Conservation (phyloP, 2,113 vertebrate species). For the Lagopus leucura region DNA sequence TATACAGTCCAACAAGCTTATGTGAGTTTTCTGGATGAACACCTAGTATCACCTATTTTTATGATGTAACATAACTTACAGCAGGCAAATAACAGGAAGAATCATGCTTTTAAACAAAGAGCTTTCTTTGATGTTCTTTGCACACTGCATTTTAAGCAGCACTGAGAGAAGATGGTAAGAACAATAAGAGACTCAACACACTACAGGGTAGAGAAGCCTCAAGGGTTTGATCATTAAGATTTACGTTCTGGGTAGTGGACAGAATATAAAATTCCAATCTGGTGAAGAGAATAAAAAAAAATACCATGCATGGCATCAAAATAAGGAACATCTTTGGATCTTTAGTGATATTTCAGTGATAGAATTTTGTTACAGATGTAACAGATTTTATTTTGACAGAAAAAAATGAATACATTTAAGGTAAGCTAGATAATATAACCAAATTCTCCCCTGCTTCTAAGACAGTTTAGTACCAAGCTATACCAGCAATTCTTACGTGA, state of each 20-base stretch:
- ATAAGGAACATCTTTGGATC: not conserved
- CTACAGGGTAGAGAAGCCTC: not conserved
- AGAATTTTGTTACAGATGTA: not conserved
- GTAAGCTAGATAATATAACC: not conserved
- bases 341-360: not conserved
- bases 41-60: not conserved
- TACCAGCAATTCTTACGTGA: not conserved
- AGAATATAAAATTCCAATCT: not conserved
- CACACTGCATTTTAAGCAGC: not conserved
- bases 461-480: not conserved
- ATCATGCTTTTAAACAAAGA: not conserved
- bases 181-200: not conserved
- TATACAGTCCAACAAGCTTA: not conserved
- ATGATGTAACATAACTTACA: not conserved
- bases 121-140: not conserved
- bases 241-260: not conserved
- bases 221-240: not conserved
- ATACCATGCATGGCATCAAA: not conserved
- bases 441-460: not conserved
- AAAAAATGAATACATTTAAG: not conserved
- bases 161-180: not conserved
- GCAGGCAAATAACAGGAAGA: not conserved
- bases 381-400: not conserved
- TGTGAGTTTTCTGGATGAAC: not conserved
- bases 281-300: not conserved